A percentile compares a stretch with the other conserved stretches of the same genome.
Conservation (phyloP, 2,113 vertebrate genomes). For the Cephalopholis sonnerati region DNA sequence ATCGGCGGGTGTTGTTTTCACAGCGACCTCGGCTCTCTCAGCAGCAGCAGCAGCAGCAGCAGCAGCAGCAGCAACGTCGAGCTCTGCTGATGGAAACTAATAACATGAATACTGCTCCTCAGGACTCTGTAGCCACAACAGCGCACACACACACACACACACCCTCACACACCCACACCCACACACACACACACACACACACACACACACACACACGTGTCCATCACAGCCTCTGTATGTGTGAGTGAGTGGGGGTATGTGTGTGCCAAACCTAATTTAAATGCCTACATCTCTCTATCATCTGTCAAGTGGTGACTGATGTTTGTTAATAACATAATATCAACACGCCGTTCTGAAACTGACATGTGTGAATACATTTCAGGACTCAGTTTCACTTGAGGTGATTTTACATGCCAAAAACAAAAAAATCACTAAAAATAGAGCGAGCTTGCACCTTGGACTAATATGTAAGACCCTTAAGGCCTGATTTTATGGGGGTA, state of each 20-base stretch:
- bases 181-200: not conserved
- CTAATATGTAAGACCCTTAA: too few relatives aligned
- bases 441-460: too few relatives aligned
- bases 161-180: not conserved
- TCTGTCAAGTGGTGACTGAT: not conserved
- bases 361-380: not conserved
- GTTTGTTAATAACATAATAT: not conserved
- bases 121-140: not conserved
- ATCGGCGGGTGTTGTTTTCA: not conserved
- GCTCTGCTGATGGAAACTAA: conserved; percentile 14
- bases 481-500: too few relatives aligned
- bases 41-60: not conserved
- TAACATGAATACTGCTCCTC: not conserved
- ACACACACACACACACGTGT: not conserved
- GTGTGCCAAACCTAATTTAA: not conserved
- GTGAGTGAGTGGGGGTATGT: not conserved
- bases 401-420: not conserved
- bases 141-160: not conserved
- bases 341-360: not conserved
- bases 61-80: not conserved
- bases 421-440: not conserved
- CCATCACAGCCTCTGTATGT: not conserved
- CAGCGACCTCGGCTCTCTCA: not conserved
- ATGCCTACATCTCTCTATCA: not conserved
- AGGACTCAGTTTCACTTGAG: not conserved